phyloP scores from a whole-genome alignment of 2,888 invertebrate genomes.

The Eristalis tenax region DNA sequence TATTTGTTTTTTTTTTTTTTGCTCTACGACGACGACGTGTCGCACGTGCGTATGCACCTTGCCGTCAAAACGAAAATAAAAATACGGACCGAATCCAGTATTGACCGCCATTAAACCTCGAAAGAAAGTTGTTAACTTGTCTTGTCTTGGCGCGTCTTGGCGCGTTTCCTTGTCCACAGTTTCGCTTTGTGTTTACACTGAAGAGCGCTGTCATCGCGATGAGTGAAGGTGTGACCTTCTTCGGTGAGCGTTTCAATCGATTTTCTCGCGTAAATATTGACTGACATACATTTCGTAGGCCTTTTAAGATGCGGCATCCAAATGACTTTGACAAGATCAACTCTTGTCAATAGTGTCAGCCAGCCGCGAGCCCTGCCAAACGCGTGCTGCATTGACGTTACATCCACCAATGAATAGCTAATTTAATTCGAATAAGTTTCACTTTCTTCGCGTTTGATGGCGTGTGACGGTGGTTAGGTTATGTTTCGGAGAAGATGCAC shows the following conservation, averaged over 20 bases:
- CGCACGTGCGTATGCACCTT: slow-evolving; percentile 46
- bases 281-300: slow-evolving; percentile 25
- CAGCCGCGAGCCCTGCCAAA: slow-evolving; percentile 4
- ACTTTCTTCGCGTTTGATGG: slow-evolving; percentile 49
- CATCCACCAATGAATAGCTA: slow-evolving; percentile 17
- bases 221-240: slow-evolving; percentile 46
- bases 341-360: not conserved
- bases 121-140: slow-evolving; percentile 69
- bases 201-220: not conserved
- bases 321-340: not conserved
- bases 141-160: slow-evolving; percentile 23
- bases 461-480: slow-evolving; percentile 3
- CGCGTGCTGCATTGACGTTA: not conserved
- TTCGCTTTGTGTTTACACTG: slow-evolving; percentile 29
- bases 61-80: not conserved
- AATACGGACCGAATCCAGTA: slow-evolving; percentile 53
- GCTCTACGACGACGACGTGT: slow-evolving; percentile 13
- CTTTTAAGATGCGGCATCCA: not conserved
- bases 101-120: slow-evolving; percentile 42
- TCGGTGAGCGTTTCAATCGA: slow-evolving; percentile 1
- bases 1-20: no score
- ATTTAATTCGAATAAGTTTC: slow-evolving; percentile 50
- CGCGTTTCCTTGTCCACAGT: slow-evolving; percentile 1
- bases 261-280: slow-evolving; percentile 19
- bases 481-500: slow-evolving; percentile 20